Evolutionary conservation across 2,797 vertebrate genomes (phyloP).

Genomic region (Mormyrops boulengeri): DNA sequence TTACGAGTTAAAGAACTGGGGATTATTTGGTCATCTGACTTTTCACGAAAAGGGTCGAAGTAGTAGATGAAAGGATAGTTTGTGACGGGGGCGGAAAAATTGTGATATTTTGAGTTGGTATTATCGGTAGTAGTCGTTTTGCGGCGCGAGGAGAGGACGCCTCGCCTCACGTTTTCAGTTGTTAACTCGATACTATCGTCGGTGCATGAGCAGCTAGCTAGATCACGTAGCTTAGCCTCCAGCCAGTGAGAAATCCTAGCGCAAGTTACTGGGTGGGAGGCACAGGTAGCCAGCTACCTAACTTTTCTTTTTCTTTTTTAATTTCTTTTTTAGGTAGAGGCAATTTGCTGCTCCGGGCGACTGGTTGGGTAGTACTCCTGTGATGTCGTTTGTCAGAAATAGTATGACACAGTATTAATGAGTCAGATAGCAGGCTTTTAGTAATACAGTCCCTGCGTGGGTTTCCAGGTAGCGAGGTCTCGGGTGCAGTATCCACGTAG

Average conservation of each 20-base stretch:
- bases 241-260: conserved; percentile 67
- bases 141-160: conserved; percentile 36
- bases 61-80: conserved; percentile 30
- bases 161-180: conserved; percentile 49
- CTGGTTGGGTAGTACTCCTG: background rate
- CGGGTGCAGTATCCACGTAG: background rate
- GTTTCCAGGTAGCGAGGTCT: background rate
- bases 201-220: conserved; percentile 50
- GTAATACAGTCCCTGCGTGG: background rate
- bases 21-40: conserved; percentile 47
- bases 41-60: conserved; percentile 19
- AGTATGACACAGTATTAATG: background rate
- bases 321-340: background rate
- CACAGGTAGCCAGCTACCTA: conserved; percentile 35
- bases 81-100: conserved; percentile 27
- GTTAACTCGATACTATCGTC: conserved; percentile 56
- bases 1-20: conserved; percentile 66
- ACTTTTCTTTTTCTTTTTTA: background rate
- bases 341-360: background rate
- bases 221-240: conserved; percentile 59
- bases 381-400: background rate
- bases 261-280: conserved; percentile 57
- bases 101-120: conserved; percentile 30
- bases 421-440: background rate
- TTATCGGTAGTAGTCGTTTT: conserved; percentile 19